phyloP scores from a whole-genome alignment of 2,797 vertebrate species.

The Tiaroga cobitis region DNA sequence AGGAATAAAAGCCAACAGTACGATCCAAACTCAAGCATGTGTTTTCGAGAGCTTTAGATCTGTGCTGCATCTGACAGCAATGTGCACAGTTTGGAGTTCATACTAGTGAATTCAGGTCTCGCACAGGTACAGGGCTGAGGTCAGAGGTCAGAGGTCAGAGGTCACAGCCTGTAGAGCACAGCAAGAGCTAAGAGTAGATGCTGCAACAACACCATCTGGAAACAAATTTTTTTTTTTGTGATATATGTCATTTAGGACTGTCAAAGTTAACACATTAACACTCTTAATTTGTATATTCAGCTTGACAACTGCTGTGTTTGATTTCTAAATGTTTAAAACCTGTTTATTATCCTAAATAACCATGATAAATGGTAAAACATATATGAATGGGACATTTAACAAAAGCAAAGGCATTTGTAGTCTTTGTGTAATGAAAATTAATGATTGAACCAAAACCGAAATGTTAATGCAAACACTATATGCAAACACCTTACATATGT shows the following conservation, averaged over 20 bases:
- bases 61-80: conserved; percentile 18
- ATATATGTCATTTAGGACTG: not conserved
- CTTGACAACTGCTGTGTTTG: not conserved
- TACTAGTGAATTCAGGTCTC: not conserved
- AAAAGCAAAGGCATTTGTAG: not conserved
- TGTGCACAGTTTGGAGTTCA: not conserved
- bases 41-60: conserved; percentile 10
- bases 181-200: not conserved
- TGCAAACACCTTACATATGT: not conserved
- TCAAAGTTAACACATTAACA: not conserved
- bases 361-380: not conserved
- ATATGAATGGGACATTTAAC: not conserved
- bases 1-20: conserved; percentile 9
- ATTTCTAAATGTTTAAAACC: not conserved
- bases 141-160: conserved; percentile 24
- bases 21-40: not conserved
- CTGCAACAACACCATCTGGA: not conserved
- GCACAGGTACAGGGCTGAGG: conserved; percentile 14
- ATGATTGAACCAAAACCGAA: not conserved
- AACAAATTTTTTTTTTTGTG: not conserved
- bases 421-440: not conserved
- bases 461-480: not conserved
- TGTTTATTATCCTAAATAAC: not conserved
- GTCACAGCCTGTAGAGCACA: not conserved
- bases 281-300: not conserved